A percentile compares a stretch with the other conserved stretches of the same genome.
These are phyloP conservation scores for Himalopsyche tibetana DNA, from an alignment of 2,888 invertebrate species.

Conservation along the genomic window DNA sequence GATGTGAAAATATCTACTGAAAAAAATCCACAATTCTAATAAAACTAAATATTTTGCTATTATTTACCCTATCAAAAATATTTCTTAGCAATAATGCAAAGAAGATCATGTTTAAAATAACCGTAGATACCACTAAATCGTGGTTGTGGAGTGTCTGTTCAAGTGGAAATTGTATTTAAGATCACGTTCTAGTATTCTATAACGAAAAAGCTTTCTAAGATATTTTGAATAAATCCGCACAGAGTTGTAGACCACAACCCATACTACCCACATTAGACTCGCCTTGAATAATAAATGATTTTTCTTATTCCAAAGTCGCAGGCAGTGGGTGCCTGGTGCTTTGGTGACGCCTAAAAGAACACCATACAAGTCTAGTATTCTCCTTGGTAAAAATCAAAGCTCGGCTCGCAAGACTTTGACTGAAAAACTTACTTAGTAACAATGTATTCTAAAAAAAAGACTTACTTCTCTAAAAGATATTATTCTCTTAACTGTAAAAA, in stretches of 20 bases:
- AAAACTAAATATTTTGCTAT: too few species aligned
- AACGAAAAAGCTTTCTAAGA: constrained; percentile 54
- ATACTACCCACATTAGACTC: constrained; percentile 54
- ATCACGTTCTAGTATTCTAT: constrained; percentile 49
- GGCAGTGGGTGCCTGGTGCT: constrained; percentile 24
- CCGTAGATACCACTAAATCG: neutral
- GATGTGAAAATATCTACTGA: too few species aligned
- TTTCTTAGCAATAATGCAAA: neutral
- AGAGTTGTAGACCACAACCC: constrained; percentile 48
- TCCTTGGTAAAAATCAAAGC: neutral
- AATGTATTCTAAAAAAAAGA: too few species aligned
- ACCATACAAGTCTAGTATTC: constrained; percentile 1
- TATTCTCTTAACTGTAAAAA: too few species aligned
- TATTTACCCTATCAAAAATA: too few species aligned
- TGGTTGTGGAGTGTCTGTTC: neutral
- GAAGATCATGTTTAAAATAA: neutral
- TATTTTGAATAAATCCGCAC: constrained; percentile 56
- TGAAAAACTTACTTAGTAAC: neutral
- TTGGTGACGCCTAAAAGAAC: constrained; percentile 20
- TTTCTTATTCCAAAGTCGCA: constrained; percentile 48
- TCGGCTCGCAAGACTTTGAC: neutral
- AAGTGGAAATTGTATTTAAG: constrained; percentile 54
- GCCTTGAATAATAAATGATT: constrained; percentile 58
- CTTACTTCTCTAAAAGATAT: too few species aligned
- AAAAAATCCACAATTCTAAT: too few species aligned